Evolutionary conservation across 92 coral and sea anemone genomes (phyloP).

Genomic region (Parazoanthus swiftii): DNA sequence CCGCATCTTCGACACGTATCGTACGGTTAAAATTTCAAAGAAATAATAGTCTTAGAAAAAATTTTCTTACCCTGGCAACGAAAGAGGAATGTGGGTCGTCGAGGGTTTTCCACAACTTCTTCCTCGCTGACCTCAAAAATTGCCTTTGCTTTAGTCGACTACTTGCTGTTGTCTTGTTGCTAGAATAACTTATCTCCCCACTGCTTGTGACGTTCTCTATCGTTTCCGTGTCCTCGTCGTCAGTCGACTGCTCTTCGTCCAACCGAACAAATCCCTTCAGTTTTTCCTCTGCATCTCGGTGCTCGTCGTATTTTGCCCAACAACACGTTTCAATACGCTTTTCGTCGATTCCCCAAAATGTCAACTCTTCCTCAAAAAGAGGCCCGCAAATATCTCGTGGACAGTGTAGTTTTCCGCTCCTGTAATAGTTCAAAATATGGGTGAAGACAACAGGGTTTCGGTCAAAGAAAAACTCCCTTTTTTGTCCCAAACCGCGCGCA

Average conservation of each 20-base stretch:
- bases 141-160: conserved; percentile 45
- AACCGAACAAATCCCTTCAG: conserved; percentile 82
- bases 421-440: conserved; percentile 90
- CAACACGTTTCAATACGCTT: conserved; percentile 97
- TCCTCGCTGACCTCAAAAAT: conserved; percentile 55
- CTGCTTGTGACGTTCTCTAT: conserved; percentile 79
- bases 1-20: not conserved
- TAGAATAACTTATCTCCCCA: conserved; percentile 64
- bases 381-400: conserved; percentile 99
- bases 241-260: conserved; percentile 74
- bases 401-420: conserved; percentile 95
- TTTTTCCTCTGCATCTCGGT: conserved; percentile 94
- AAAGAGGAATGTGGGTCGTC: conserved; percentile 92
- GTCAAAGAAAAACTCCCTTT: conserved; percentile 91
- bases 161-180: conserved; percentile 43
- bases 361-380: conserved; percentile 91
- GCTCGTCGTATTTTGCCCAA: conserved; percentile 99
- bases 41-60: not conserved
- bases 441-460: conserved; percentile 93
- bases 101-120: conserved; percentile 77
- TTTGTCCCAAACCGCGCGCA: conserved; percentile 72
- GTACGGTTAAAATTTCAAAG: not conserved
- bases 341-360: conserved; percentile 96
- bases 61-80: conserved; percentile 85
- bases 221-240: conserved; percentile 67